Base-by-base conservation (phyloP, 2,888 invertebrate species). In the Bombylius discolor region DNA sequence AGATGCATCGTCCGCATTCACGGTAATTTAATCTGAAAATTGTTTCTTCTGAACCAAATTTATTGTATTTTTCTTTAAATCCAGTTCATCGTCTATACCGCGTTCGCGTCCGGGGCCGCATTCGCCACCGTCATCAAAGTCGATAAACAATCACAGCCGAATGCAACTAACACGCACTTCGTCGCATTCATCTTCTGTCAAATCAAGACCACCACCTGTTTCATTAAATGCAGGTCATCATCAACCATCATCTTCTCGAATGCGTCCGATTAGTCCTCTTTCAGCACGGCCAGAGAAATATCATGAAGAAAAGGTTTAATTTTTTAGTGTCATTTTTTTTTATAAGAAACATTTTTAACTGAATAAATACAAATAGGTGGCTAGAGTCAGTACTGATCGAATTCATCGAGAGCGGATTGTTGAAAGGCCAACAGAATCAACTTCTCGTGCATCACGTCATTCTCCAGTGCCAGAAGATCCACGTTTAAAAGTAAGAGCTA, bases 81-180 rank as follows among this genome's bases (percentile, higher is more conserved):
- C 77, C 5, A 77, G 81, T 48, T 81, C 84, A 1, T 71, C 77
- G 14, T 80, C 85, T 9, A 75, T 80, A 1, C 78, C 82, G 31
- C 72, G 76, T 48, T 74, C 78, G 42, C 76, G 78, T 51, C 59
- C 47, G 9, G 62, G 70, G 52, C 70, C 73, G 51, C 73, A 73
- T 64, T 71, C 72, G 58, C 72, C 74, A 46, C 72, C 74, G 45
- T 72, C 8, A 11, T 8, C 67, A 61, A 70, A 72, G 63, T 34
- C 42, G 12, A 23, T 23, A 23, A 49, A 31, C 50, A 54, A 48
- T 51, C 56, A 49, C 50, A 58, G 23, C 63, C 63, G 45, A 11
- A 33, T 55, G 11, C 52, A 44, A n/a, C 8, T 45, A 23, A 14
- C 55, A 46, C 55, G 55, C n/a, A 47, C 33, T 31, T 36, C 46